A percentile compares a stretch with the other conserved stretches of the same genome.
Evolutionary conservation across 2,797 vertebrate species (phyloP).

Genomic region (Sitta carolinensis): DNA sequence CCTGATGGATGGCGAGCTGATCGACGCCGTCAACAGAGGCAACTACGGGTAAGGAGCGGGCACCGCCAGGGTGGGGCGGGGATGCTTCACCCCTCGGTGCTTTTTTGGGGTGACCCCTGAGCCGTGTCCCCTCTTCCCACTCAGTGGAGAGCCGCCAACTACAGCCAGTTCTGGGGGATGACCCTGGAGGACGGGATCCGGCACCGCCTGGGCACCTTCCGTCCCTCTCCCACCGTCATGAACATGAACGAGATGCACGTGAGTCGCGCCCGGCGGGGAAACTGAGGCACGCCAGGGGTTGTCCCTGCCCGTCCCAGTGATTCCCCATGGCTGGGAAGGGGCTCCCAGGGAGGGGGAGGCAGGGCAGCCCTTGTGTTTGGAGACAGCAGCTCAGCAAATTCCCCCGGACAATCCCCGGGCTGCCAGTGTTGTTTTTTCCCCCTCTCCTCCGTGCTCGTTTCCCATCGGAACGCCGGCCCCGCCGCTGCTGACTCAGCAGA

Average conservation of each 20-base stretch:
- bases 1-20: constrained; percentile 86
- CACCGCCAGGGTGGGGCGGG: fast-evolving
- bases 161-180: constrained; percentile 94
- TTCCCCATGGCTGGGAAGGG: background rate
- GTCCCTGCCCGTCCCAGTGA: fast-evolving
- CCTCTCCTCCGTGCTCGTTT: background rate
- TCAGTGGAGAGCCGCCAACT: constrained; percentile 93
- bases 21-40: constrained; percentile 85
- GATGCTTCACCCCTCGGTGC: fast-evolving
- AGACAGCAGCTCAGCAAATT: constrained; percentile 65
- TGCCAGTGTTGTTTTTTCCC: constrained; percentile 40
- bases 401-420: constrained; percentile 14
- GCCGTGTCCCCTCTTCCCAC: fast-evolving
- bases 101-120: background rate
- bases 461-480: constrained; percentile 46
- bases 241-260: constrained; percentile 98
- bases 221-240: constrained; percentile 87
- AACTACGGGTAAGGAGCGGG: constrained; percentile 81
- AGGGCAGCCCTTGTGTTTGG: background rate
- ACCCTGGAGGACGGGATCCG: constrained; percentile 89
- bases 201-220: constrained; percentile 89
- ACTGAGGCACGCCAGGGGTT: background rate
- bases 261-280: constrained; percentile 26
- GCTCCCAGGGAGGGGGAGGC: background rate
- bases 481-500: constrained; percentile 58